Base-by-base conservation (phyloP, 2,888 invertebrate species). In the Chrysina gloriosa region DNA sequence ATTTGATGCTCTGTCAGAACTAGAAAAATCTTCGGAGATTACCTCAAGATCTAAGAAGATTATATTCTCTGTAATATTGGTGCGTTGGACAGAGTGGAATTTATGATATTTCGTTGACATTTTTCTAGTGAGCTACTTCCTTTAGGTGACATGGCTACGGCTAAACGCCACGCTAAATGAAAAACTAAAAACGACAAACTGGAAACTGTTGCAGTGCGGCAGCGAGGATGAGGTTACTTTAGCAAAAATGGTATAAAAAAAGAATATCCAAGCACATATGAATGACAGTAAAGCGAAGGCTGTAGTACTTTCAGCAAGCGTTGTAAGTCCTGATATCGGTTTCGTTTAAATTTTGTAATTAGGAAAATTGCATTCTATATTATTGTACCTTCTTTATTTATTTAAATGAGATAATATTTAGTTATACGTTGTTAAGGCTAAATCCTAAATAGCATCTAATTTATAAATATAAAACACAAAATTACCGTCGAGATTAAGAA, bases 1-100 rank as follows among this genome's bases (percentile, higher is more conserved):
- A 29, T 61, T 61, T 27, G 16, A 27, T 42, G 58, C 9, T 42
- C 25, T 42, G 45, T 61, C 27, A 42, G 42, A 61, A 42, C 42
- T 58, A 23, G 39, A 58, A 58, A 58, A 58, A 58, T 58, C 58
- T 58, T 42, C 27, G 16, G n/a, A 61, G 58, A 61, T 61, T 42
- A 42, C 27, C 27, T 14, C 7, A 61, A 42, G 58, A 61, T 27
- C 25, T 61, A 61, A 61, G 58, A 42, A 61, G 58, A 61, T 61
- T 61, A 42, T 61, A 25, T 27, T 42, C 42, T 5, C 42, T 16
- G 42, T 61, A 61, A 42, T 61, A 27, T 61, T 16, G 42, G 25
- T 42, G 27, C 11, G n/a, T n/a, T 27, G 42, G 45, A 11, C 42
- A 25, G 11, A 7, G 52, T 16, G 31, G 25, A 61, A 61, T 61